Base-by-base conservation (phyloP, 2,113 vertebrate species). In the Hippopotamus amphibius region DNA sequence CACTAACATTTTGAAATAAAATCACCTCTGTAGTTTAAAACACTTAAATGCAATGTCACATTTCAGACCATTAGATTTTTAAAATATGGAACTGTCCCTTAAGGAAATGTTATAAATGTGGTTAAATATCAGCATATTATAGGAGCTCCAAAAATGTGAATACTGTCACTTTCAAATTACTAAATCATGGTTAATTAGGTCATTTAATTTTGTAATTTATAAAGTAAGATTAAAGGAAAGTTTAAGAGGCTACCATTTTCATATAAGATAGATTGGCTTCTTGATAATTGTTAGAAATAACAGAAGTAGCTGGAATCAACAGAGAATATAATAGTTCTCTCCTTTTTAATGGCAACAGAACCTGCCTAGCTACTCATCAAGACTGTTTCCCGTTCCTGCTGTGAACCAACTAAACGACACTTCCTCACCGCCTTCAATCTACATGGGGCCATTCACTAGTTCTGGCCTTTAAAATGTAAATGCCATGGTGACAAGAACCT, bases 1-100 rank as follows among this genome's bases (percentile, higher is more conserved):
- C n/a, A 82, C 2, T 69, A 95, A 41, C 2, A 76, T 92, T 92
- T 92, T 83, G 69, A 92, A 92, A 82, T 80, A 90, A 93, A 92
- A 86, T 24, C 1, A 94, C 65, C 79, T 91, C 9, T 85, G 6
- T 89, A 24, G 19, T 71, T 93, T 76, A 69, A 66, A 92, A 57
- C 24, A 77, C 6, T 96, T 93, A 92, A 83, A 77, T 74, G 19
- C 10, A 86, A 86, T 88, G 3, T 80, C 90, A 84, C 12, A 95
- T 84, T 95, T 86, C 48, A 87, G n/a, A 92, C 1, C 46, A 80
- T 2, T 66, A 48, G n/a, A 50, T 82, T 76, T 71, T 72, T n/a
- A 92, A 92, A 93, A 93, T 57, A 84, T 55, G 46, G 26, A 74
- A 91, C 59, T 26, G 66, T 66, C 13, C 21, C 14, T 71, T n/a